These are phyloP conservation scores for Acanthornis magna DNA, from an alignment of 2,797 vertebrate species.

Conservation along the genomic window DNA sequence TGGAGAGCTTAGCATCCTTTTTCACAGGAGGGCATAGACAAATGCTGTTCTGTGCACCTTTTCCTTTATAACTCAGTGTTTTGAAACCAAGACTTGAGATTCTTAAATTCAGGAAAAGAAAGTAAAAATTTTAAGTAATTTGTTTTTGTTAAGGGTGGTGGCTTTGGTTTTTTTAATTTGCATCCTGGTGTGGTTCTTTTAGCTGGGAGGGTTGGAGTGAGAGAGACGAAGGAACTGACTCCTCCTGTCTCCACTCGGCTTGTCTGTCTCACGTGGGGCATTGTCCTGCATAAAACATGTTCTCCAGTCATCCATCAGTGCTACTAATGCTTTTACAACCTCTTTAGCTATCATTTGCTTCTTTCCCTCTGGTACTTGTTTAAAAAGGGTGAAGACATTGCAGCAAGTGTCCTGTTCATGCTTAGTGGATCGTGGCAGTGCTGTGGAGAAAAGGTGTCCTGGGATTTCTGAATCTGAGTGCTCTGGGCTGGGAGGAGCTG, in stretches of 20 bases:
- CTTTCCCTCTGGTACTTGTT: background rate
- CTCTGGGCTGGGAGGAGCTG: background rate
- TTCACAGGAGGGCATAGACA: background rate
- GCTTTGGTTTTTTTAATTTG: background rate
- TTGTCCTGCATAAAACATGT: background rate
- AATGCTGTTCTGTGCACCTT: background rate
- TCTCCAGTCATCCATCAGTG: background rate
- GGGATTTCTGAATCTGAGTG: background rate
- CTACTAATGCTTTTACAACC: background rate
- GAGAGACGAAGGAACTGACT: fast-evolving
- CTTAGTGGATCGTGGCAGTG: background rate
- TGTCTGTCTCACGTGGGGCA: background rate
- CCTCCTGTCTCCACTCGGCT: background rate
- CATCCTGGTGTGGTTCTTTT: background rate
- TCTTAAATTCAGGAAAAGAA: background rate
- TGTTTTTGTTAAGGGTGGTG: background rate
- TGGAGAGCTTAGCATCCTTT: background rate
- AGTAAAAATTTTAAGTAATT: background rate
- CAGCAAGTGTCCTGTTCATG: background rate
- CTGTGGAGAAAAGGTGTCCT: background rate
- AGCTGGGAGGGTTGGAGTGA: background rate
- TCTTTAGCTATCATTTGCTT: background rate
- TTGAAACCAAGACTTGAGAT: background rate
- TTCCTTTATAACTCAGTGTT: background rate
- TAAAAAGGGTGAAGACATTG: background rate